Evolutionary conservation across 2,797 vertebrate genomes (phyloP).

Genomic region (Remorina albescens): DNA sequence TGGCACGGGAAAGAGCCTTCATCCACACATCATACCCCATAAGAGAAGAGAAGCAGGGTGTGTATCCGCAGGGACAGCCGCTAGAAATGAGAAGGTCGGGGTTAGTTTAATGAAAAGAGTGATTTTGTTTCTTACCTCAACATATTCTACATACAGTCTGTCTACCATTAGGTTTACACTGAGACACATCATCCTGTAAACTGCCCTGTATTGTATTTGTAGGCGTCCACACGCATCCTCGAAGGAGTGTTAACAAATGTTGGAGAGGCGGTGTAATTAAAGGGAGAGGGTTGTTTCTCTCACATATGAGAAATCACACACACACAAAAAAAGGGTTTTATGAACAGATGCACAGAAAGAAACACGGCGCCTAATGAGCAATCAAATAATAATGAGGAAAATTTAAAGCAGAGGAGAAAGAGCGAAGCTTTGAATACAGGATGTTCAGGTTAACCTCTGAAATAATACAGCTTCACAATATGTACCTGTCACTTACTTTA

Average conservation of each 20-base stretch:
- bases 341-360: constrained; percentile 73
- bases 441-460: constrained; percentile 67
- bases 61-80: constrained; percentile 70
- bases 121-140: constrained; percentile 32
- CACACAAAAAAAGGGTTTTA: constrained; percentile 44
- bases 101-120: constrained; percentile 70
- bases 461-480: constrained; percentile 8
- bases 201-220: constrained; percentile 11
- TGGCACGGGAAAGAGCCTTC: constrained; percentile 94
- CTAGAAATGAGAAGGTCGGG: constrained; percentile 55
- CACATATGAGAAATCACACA: constrained; percentile 49
- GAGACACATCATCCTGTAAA: constrained; percentile 23
- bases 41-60: constrained; percentile 83
- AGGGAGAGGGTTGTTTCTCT: constrained; percentile 57
- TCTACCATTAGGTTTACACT: constrained; percentile 6
- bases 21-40: constrained; percentile 99
- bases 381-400: constrained; percentile 85
- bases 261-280: constrained; percentile 73
- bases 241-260: constrained; percentile 57
- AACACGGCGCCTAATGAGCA: constrained; percentile 82
- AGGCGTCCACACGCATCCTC: constrained; percentile 38
- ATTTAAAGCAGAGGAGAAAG: constrained; percentile 62
- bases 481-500: background rate
- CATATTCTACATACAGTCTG: background rate
- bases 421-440: constrained; percentile 68